phyloP scores from a whole-genome alignment of 1,140 invertebrate species.

The Conus ventricosus region DNA sequence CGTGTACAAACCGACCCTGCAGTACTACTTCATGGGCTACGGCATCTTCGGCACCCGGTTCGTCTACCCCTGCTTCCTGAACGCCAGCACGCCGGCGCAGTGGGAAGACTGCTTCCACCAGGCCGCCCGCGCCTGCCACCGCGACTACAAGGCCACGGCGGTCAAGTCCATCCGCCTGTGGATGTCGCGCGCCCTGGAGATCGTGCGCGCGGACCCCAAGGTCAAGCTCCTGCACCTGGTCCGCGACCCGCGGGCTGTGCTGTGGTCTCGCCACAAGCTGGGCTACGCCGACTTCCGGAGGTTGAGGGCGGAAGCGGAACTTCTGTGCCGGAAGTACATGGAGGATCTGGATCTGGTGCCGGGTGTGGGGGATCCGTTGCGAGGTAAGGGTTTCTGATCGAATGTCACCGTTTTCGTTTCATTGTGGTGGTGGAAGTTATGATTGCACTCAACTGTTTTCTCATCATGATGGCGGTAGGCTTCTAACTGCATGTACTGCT shows the following conservation, averaged over 20 bases:
- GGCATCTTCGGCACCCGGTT: not conserved
- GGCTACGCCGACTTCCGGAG: slow-evolving; percentile 10
- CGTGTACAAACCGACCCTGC: slow-evolving; percentile 7
- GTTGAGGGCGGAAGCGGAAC: not conserved
- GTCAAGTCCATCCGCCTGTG: slow-evolving; percentile 24
- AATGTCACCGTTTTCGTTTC: no score
- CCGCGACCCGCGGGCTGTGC: slow-evolving; percentile 21
- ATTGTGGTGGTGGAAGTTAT: no score
- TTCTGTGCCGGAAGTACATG: not conserved
- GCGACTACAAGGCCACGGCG: not conserved
- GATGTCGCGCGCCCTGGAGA: slow-evolving; percentile 15
- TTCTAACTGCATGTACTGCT: no score
- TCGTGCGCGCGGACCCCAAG: slow-evolving; percentile 14
- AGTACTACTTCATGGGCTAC: not conserved
- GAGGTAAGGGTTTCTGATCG: not conserved
- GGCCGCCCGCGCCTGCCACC: not conserved
- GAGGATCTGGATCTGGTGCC: slow-evolving; percentile 4
- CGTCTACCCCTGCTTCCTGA: not conserved
- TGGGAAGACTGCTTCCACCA: not conserved
- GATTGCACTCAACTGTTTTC: no score
- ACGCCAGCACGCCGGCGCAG: not conserved
- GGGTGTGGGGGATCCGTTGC: not conserved
- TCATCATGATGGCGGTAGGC: no score
- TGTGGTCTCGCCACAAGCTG: slow-evolving; percentile 20
- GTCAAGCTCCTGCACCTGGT: slow-evolving; percentile 28